These are phyloP conservation scores for Proctacanthus coquilletti DNA, from an alignment of 1,140 invertebrate genomes.

Conservation along the genomic window DNA sequence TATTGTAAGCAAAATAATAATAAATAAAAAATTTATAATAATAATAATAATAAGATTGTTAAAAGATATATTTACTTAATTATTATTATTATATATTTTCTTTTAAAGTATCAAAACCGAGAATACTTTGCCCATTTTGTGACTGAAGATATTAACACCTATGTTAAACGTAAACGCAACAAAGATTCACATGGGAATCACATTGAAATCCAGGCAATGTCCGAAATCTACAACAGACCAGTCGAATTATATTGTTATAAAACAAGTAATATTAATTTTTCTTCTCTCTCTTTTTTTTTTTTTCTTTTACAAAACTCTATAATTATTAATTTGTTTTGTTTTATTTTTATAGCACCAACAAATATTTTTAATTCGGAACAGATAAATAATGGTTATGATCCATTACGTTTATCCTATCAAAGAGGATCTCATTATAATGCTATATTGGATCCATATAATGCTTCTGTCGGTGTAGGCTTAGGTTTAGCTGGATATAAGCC, in stretches of 20 bases:
- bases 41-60: not conserved
- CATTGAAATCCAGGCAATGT: slow-evolving; percentile 87
- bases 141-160: slow-evolving; percentile 80
- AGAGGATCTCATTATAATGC: slow-evolving; percentile 83
- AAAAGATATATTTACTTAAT: not conserved
- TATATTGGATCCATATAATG: slow-evolving; percentile 75
- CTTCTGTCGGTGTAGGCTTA: slow-evolving; percentile 70
- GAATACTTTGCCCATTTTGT: slow-evolving; percentile 90
- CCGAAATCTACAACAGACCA: slow-evolving; percentile 84
- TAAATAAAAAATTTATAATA: not conserved
- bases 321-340: not conserved
- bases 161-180: slow-evolving; percentile 63
- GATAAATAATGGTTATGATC: slow-evolving; percentile 60
- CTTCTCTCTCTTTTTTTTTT: not conserved
- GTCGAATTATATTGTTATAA: slow-evolving; percentile 87
- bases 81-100: not conserved
- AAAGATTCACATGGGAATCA: slow-evolving; percentile 83
- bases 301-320: not conserved
- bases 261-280: slow-evolving; percentile 37
- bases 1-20: slow-evolving; percentile 46
- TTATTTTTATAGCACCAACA: slow-evolving; percentile 53
- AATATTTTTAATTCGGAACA: slow-evolving; percentile 72
- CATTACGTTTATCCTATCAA: slow-evolving; percentile 82
- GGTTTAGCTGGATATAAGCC: slow-evolving; percentile 74
- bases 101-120: slow-evolving; percentile 45